A percentile compares a stretch with the other conserved stretches of the same genome.
These are phyloP conservation scores for Carduelis carduelis DNA, from an alignment of 2,797 vertebrate species.

Conservation along the genomic window DNA sequence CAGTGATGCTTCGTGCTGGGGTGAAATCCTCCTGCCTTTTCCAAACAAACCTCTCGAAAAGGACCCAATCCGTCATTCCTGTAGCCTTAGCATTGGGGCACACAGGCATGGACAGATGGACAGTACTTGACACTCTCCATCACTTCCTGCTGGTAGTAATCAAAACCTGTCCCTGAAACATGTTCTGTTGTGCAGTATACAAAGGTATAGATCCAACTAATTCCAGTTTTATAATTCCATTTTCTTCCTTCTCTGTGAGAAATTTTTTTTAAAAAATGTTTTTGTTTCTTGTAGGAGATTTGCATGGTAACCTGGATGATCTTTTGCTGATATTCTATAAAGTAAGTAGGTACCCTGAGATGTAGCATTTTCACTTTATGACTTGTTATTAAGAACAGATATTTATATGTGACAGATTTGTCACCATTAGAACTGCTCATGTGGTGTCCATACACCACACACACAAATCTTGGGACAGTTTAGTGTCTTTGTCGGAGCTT, in stretches of 20 bases:
- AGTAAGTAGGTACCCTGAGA: constrained; percentile 74
- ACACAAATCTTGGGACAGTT: not conserved
- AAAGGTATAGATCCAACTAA: not conserved
- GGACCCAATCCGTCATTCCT: not conserved
- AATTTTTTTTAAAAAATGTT: not conserved
- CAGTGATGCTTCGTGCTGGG: not conserved
- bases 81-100: not conserved
- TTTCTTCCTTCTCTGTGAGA: not conserved
- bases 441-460: not conserved
- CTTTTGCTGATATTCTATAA: constrained; percentile 96
- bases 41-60: not conserved
- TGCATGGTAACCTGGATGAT: constrained; percentile 94
- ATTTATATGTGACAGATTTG: not conserved
- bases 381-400: not conserved
- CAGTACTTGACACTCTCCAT: not conserved
- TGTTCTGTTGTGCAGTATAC: not conserved
- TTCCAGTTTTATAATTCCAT: not conserved
- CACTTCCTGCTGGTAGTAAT: not conserved
- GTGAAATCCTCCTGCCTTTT: not conserved
- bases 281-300: constrained; percentile 83
- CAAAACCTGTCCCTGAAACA: not conserved
- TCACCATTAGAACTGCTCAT: not conserved
- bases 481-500: not conserved
- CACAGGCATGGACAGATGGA: rapidly evolving
- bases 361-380: not conserved